Evolutionary conservation across 2,113 vertebrate genomes (phyloP), one percentile per base, ranked within the genome.

Genomic region (Balaeniceps rex): DNA sequence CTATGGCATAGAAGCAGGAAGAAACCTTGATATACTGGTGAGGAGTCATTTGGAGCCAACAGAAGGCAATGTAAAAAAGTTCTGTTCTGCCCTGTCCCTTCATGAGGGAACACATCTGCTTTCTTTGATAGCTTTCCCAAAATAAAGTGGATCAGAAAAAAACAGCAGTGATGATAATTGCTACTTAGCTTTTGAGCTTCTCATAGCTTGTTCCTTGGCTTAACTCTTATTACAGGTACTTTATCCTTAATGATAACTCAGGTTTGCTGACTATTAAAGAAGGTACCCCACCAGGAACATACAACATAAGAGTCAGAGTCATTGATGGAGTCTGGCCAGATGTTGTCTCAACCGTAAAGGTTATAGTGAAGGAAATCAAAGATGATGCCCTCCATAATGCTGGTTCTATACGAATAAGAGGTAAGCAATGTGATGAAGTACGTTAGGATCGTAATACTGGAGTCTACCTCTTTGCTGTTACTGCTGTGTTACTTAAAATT

Each of bases 281-380:
- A 78, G 98, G 98, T 55, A 98, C 98, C 15, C 98, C 99, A 5
- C 81, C 97, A 2, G 99, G 99, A 40, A 95, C 95, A 4, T 99
- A 99, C 95, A 98, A 77, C 38, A 88, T 99, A 78, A 98, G 97
- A 97, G 98, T 99, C 28, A 97, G 98, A 64, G 99, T 99, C 70
- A 97, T 98, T 6, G 99, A 99, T 23, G 97, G 88, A 54, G 96
- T 97, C 93, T 99, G 99, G 99, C 99, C 99, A 28, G 99, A 99
- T 49, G 98, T 99, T 92, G 97, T 98, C 95, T 99, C 99, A 18
- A 98, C 98, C 0, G 97, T 98, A 28, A 98, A 98, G 90, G 98
- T 99, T 85, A 94, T 96, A 15, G 98, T 99, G 72, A 97, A 95
- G 64, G 98, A 98, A 87, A 98, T 99, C 92, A 98, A 92, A 76